Percentiles rank a stretch among this genome's conserved stretches.
phyloP scores from a whole-genome alignment of 2,113 vertebrate species.

The Neolamprologus toae region DNA sequence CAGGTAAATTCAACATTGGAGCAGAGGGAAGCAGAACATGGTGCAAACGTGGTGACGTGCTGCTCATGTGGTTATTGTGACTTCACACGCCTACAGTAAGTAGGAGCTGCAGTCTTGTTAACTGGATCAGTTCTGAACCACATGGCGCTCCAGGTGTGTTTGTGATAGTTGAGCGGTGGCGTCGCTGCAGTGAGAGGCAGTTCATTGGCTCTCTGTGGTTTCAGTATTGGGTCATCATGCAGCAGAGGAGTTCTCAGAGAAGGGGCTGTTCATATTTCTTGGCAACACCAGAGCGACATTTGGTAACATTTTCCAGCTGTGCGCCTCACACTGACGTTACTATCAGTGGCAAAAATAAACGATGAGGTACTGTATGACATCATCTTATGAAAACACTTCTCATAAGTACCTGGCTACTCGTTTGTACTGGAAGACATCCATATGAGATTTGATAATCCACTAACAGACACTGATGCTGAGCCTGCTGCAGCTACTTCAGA shows the following conservation, averaged over 20 bases:
- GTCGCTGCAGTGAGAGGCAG: background rate
- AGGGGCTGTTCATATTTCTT: background rate
- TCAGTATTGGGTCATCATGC: background rate
- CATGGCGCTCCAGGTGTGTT: background rate
- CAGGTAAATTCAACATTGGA: conserved; percentile 14
- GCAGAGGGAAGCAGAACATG: background rate
- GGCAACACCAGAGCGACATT: background rate
- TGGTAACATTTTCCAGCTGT: background rate
- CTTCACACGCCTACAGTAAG: background rate
- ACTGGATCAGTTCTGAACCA: background rate
- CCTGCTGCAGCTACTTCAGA: background rate
- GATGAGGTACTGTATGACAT: background rate
- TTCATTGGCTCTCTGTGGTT: background rate
- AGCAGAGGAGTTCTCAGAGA: background rate
- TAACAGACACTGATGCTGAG: background rate
- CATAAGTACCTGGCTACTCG: background rate
- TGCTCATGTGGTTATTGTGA: background rate
- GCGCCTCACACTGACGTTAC: background rate
- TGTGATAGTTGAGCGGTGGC: background rate
- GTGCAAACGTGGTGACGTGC: background rate
- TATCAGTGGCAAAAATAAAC: background rate
- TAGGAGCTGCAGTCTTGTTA: background rate
- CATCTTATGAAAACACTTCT: background rate
- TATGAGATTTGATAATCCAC: background rate
- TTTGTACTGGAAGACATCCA: background rate